Evolutionary conservation across 2,888 invertebrate species (phyloP).

Genomic region (Rambutsinella grinnellia): DNA sequence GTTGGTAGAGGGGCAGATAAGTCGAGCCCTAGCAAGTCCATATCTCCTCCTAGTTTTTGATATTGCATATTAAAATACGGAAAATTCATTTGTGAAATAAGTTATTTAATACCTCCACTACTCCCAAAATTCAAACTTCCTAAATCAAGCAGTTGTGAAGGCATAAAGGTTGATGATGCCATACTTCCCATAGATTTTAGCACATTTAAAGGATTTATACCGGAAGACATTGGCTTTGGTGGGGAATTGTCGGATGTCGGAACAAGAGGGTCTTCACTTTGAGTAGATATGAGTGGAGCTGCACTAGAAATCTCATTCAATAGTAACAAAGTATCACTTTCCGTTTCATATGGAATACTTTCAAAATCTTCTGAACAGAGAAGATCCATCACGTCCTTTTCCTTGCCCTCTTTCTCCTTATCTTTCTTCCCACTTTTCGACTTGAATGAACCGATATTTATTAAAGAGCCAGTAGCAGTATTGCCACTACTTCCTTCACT

Average conservation of each 20-base stretch:
- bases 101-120: constrained; percentile 1
- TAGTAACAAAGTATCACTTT: constrained; percentile 64
- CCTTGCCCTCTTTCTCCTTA: constrained; percentile 51
- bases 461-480: constrained; percentile 39
- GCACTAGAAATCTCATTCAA: constrained; percentile 63
- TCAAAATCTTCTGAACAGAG: constrained; percentile 63
- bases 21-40: constrained; percentile 51
- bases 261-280: constrained; percentile 25
- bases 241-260: constrained; percentile 19
- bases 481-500: constrained; percentile 4
- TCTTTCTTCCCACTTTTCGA: constrained; percentile 41
- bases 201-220: constrained; percentile 16
- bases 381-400: constrained; percentile 60
- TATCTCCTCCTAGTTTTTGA: constrained; percentile 21
- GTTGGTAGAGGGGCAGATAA: constrained; percentile 19
- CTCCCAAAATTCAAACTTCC: constrained; percentile 46
- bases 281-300: constrained; percentile 17
- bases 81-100: constrained; percentile 3
- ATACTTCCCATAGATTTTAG: constrained; percentile 15
- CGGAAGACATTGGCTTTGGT: constrained; percentile 48
- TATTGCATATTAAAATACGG: constrained; percentile 1
- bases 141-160: constrained; percentile 65
- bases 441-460: constrained; percentile 50
- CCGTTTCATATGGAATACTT: constrained; percentile 58
- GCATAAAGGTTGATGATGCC: constrained; percentile 57